These are phyloP conservation scores for Polydrusus cervinus DNA, from an alignment of 2,888 invertebrate species.

Conservation along the genomic window DNA sequence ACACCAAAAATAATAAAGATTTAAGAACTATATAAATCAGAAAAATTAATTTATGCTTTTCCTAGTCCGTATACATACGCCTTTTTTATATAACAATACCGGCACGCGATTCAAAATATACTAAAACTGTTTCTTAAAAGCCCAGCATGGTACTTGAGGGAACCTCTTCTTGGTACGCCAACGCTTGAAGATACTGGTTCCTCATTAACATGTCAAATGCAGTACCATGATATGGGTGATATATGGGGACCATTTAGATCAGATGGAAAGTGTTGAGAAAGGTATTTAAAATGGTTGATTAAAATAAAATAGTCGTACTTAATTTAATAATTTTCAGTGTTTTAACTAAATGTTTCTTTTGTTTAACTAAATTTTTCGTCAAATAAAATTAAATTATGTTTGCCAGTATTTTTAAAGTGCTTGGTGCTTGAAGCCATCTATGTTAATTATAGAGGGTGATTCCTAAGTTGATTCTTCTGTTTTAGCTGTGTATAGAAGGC, in stretches of 20 bases:
- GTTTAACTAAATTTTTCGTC: too few relatives aligned
- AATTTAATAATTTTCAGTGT: neutral
- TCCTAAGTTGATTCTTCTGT: too few relatives aligned
- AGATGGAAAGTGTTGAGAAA: constrained; percentile 8
- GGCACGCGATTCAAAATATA: constrained; percentile 40
- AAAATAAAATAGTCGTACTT: neutral
- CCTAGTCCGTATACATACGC: too few relatives aligned
- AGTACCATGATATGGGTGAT: constrained; percentile 46
- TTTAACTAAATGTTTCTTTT: neutral
- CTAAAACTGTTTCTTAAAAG: constrained; percentile 44
- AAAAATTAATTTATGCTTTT: too few relatives aligned
- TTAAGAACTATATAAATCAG: too few relatives aligned
- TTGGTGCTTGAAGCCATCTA: too few relatives aligned
- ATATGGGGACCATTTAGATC: constrained; percentile 43
- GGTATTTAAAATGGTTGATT: neutral
- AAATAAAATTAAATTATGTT: too few relatives aligned
- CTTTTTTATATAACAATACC: constrained; percentile 14
- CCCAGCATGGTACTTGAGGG: constrained; percentile 40
- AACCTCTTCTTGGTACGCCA: constrained; percentile 50
- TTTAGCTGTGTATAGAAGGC: too few relatives aligned
- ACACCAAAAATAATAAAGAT: too few relatives aligned
- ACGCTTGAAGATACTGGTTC: constrained; percentile 52
- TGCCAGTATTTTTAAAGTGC: too few relatives aligned
- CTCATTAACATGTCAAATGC: constrained; percentile 53
- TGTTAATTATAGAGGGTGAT: too few relatives aligned